Conservation (phyloP, 2,888 invertebrate species). For the Nemoura dubitans region DNA sequence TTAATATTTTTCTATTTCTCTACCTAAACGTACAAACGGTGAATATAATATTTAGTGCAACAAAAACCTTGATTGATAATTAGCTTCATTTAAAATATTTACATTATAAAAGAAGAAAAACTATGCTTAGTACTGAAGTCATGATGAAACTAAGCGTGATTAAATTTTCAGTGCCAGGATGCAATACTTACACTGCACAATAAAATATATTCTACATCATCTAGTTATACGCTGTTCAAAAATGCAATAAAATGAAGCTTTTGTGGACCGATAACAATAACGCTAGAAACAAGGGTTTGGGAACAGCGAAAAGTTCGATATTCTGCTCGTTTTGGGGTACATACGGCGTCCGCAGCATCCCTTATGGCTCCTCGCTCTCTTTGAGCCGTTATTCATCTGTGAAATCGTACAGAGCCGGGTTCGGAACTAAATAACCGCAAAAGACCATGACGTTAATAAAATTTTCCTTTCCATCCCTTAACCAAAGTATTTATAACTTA, state of each 20-base stretch:
- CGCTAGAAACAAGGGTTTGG: background rate
- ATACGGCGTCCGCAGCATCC: background rate
- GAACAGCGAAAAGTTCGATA: background rate
- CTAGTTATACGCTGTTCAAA: background rate
- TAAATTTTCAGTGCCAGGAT: background rate
- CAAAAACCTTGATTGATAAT: no score
- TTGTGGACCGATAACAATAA: background rate
- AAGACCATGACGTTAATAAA: conserved; percentile 21
- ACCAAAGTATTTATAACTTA: conserved; percentile 24
- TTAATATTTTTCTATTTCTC: background rate
- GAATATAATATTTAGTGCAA: no score
- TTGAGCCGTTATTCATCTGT: background rate
- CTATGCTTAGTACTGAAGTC: no score
- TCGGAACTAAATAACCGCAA: conserved; percentile 10
- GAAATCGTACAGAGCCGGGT: background rate
- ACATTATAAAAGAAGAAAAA: no score
- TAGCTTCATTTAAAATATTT: no score
- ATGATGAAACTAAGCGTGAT: no score
- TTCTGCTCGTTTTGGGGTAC: background rate
- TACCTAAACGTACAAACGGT: no score
- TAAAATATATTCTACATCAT: background rate
- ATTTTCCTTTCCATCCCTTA: conserved; percentile 10
- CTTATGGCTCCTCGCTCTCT: background rate
- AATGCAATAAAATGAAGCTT: background rate
- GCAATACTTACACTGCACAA: background rate